phyloP scores from a whole-genome alignment of 2,797 vertebrate species.

The Schizothorax lantsangensis region DNA sequence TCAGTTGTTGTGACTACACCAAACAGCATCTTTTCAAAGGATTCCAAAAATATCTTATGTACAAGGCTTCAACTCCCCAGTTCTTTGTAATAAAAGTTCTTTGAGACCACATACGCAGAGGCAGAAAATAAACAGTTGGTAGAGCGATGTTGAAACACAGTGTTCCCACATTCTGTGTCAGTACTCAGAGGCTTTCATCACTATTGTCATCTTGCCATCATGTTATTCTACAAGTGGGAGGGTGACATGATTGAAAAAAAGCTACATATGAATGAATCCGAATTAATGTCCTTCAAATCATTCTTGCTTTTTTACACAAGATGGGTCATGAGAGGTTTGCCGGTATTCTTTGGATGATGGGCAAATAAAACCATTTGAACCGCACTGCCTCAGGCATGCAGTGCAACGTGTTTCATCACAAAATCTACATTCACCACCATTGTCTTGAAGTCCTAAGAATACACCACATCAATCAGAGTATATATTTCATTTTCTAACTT shows the following conservation, averaged over 20 bases:
- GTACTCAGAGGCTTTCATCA: slow-evolving; percentile 52
- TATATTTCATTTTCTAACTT: slow-evolving; percentile 14
- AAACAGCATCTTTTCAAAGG: slow-evolving; percentile 10
- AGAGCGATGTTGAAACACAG: slow-evolving; percentile 63
- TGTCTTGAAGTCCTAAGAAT: slow-evolving; percentile 16
- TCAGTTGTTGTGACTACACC: slow-evolving; percentile 27
- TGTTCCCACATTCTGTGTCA: slow-evolving; percentile 67
- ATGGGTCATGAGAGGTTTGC: neutral
- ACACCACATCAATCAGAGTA: neutral
- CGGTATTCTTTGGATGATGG: neutral
- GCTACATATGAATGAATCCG: slow-evolving; percentile 10
- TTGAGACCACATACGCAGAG: slow-evolving; percentile 63
- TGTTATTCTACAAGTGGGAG: slow-evolving; percentile 16
- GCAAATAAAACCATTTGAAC: slow-evolving; percentile 1
- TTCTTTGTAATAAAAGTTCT: slow-evolving; percentile 60
- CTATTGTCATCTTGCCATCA: slow-evolving; percentile 30
- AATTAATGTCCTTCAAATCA: slow-evolving; percentile 1
- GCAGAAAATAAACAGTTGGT: slow-evolving; percentile 71
- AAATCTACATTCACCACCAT: slow-evolving; percentile 22
- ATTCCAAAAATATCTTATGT: slow-evolving; percentile 26
- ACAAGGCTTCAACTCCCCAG: slow-evolving; percentile 42
- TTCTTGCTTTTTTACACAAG: neutral
- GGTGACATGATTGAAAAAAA: slow-evolving; percentile 26
- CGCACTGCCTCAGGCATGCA: neutral
- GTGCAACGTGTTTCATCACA: neutral